Evolutionary conservation across 2,113 vertebrate species (phyloP).

Genomic region (Charadrius vociferus): DNA sequence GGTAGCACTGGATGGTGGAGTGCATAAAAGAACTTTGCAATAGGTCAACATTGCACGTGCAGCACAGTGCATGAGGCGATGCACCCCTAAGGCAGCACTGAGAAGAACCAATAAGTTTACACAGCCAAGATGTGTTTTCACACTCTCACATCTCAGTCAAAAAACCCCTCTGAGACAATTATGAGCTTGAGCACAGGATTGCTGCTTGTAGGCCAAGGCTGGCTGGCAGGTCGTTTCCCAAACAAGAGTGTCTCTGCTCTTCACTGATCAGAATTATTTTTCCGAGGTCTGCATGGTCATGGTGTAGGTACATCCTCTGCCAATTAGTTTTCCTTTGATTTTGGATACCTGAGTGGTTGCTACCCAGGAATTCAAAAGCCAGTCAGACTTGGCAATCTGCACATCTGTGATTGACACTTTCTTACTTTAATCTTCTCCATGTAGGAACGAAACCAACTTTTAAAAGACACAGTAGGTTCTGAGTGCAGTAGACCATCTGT

Average conservation of each 20-base stretch:
- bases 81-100: background rate
- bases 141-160: background rate
- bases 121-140: background rate
- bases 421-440: slow-evolving; percentile 43
- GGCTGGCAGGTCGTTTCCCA: background rate
- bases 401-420: slow-evolving; percentile 35
- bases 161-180: background rate
- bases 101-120: background rate
- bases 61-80: background rate
- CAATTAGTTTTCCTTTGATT: slow-evolving; percentile 37
- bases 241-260: background rate
- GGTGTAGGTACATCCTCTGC: background rate
- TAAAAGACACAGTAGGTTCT: slow-evolving; percentile 20
- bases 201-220: background rate
- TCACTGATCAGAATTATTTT: background rate
- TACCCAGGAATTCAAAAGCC: slow-evolving; percentile 5
- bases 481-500: slow-evolving; percentile 43
- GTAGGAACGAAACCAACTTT: slow-evolving; percentile 37
- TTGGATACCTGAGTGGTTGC: background rate
- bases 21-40: background rate
- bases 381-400: slow-evolving; percentile 25
- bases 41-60: background rate
- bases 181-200: background rate
- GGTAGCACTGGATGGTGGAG: background rate
- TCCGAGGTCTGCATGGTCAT: background rate